phyloP scores from a whole-genome alignment of 2,113 vertebrate species.

The Alouatta palliata region DNA sequence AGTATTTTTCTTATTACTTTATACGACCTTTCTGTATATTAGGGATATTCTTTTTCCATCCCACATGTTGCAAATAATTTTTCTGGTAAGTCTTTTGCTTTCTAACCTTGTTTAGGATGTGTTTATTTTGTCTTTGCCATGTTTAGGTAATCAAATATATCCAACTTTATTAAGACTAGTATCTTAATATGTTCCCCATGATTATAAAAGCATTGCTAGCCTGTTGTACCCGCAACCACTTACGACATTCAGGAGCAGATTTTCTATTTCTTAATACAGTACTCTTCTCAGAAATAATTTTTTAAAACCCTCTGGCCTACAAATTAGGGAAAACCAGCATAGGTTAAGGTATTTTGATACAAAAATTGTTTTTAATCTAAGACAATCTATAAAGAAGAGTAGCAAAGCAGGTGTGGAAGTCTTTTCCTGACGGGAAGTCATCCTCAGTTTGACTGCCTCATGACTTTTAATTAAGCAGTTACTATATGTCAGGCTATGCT shows the following conservation, averaged over 20 bases:
- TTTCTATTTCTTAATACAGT: not conserved
- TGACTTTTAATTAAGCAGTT: not conserved
- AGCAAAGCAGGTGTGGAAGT: not conserved
- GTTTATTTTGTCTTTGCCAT: not conserved
- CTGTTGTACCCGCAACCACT: not conserved
- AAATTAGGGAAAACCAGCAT: not conserved
- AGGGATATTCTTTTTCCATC: not conserved
- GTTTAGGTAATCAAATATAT: not conserved
- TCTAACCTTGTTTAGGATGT: not conserved
- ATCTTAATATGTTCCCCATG: not conserved
- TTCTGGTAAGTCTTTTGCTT: not conserved
- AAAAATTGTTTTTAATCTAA: not conserved
- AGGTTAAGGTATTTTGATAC: not conserved
- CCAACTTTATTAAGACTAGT: not conserved
- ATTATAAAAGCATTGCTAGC: not conserved
- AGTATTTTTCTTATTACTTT: conserved; percentile 1
- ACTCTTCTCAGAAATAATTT: not conserved
- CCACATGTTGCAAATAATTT: not conserved
- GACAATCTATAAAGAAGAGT: not conserved
- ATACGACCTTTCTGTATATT: not conserved
- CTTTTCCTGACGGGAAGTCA: not conserved
- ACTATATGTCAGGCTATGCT: too few species aligned
- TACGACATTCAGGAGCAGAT: not conserved
- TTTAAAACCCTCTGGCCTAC: not conserved
- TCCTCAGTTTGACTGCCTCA: not conserved